A percentile compares a stretch with the other conserved stretches of the same genome.
Evolutionary conservation across 1,140 invertebrate genomes (phyloP).

Genomic region (Leptinotarsa texana): DNA sequence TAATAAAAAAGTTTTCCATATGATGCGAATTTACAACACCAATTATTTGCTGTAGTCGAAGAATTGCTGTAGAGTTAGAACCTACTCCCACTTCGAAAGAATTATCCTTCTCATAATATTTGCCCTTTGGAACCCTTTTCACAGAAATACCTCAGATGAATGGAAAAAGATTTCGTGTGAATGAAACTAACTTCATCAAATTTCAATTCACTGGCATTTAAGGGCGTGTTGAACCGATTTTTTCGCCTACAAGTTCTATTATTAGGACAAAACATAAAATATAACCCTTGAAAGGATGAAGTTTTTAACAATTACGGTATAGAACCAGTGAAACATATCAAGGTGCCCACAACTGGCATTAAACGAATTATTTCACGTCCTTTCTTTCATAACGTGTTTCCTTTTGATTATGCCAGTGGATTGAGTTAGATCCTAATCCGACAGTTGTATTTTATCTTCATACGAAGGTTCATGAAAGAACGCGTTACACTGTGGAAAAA

Average conservation of each 20-base stretch:
- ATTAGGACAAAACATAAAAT: not conserved
- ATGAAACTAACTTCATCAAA: slow-evolving; percentile 4
- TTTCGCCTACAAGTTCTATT: slow-evolving; percentile 1
- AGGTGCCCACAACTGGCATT: slow-evolving; percentile 27
- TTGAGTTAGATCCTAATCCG: slow-evolving; percentile 26
- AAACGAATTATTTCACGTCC: slow-evolving; percentile 20
- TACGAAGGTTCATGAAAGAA: not conserved
- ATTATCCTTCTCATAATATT: not conserved
- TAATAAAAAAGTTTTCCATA: no score
- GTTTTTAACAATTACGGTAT: slow-evolving; percentile 9
- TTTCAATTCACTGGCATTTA: not conserved
- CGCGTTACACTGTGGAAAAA: not conserved
- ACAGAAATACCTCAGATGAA: not conserved
- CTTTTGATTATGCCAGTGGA: slow-evolving; percentile 21
- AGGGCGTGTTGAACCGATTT: not conserved
- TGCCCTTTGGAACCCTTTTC: not conserved
- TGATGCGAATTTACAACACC: no score
- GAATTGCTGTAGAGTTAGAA: no score
- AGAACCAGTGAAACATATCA: slow-evolving; percentile 3
- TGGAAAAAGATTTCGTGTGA: not conserved
- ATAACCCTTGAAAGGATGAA: slow-evolving; percentile 15
- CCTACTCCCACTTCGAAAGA: no score
- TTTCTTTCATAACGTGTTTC: slow-evolving; percentile 25
- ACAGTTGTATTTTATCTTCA: slow-evolving; percentile 24
- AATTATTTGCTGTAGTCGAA: no score